A percentile compares a stretch with the other conserved stretches of the same genome.
These are phyloP conservation scores for Brachirus orientalis DNA, from an alignment of 2,113 vertebrate genomes.

Conservation along the genomic window DNA sequence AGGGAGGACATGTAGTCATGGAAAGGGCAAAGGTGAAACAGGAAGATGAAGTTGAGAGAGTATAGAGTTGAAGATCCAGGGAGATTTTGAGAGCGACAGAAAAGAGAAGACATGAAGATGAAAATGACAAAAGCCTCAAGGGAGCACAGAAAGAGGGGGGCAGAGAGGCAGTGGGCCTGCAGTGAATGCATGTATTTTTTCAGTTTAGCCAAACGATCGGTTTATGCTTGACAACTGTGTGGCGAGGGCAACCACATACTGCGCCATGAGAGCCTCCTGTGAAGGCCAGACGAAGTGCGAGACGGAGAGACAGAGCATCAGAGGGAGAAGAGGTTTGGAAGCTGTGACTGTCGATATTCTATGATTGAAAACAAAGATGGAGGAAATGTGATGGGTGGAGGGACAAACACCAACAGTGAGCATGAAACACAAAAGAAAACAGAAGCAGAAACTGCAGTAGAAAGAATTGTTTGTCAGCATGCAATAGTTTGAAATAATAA, in stretches of 20 bases:
- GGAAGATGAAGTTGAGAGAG: constrained; percentile 11
- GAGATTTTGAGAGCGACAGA: constrained; percentile 2
- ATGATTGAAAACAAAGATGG: constrained; percentile 46
- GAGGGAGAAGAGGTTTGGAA: constrained; percentile 19
- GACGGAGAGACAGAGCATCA: constrained; percentile 3
- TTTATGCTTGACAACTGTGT: constrained; percentile 54
- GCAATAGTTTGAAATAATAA: not conserved
- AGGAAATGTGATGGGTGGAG: constrained; percentile 30
- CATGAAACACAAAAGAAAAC: constrained; percentile 1
- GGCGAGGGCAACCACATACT: constrained; percentile 67
- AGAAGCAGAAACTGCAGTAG: not conserved
- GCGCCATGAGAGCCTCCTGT: constrained; percentile 66
- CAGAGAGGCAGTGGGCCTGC: constrained; percentile 25
- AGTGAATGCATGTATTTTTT: constrained; percentile 54
- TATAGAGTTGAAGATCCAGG: constrained; percentile 19
- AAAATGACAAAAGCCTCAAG: constrained; percentile 35
- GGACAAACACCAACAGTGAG: constrained; percentile 27
- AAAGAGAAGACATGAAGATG: constrained; percentile 5
- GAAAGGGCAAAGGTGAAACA: not conserved
- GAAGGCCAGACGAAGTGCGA: constrained; percentile 47
- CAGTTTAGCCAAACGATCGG: constrained; percentile 66
- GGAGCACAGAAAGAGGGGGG: constrained; percentile 17
- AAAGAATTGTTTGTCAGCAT: constrained; percentile 1
- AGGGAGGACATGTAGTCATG: not conserved
- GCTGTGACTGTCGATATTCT: constrained; percentile 62